Evolutionary conservation across 2,113 vertebrate species (phyloP).

Genomic region (Illadopsis cleaveri): DNA sequence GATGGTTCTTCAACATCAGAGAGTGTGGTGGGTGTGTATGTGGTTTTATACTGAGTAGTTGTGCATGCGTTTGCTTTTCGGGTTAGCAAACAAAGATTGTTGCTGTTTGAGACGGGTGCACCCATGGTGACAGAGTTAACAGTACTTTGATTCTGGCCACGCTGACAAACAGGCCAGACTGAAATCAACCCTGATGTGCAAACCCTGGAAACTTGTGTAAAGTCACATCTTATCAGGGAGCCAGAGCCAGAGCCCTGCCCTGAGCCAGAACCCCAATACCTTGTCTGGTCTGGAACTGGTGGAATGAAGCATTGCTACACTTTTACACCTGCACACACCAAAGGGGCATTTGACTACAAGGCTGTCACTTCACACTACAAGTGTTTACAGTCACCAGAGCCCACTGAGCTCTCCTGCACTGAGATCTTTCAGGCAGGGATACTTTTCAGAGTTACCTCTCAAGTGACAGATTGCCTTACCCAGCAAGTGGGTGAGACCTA

Average conservation of each 20-base stretch:
- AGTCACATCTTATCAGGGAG: rapidly evolving
- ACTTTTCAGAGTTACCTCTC: neutral
- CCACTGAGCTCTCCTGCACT: neutral
- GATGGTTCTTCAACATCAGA: neutral
- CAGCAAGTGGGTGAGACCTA: no score
- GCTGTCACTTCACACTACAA: neutral
- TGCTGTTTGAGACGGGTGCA: neutral
- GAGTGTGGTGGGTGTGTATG: rapidly evolving
- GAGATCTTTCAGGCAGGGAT: rapidly evolving
- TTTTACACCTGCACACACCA: neutral
- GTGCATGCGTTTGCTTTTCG: neutral
- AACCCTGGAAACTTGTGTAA: neutral
- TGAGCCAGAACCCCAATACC: neutral
- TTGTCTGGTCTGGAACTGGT: neutral
- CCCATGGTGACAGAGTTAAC: rapidly evolving
- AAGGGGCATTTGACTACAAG: no score
- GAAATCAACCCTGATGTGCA: neutral
- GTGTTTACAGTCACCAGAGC: neutral
- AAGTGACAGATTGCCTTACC: neutral
- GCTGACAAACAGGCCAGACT: neutral
- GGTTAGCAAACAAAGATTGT: neutral
- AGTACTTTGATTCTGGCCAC: neutral
- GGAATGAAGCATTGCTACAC: neutral
- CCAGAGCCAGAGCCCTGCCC: neutral
- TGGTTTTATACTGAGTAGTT: neutral